phyloP scores from a whole-genome alignment of 2,113 vertebrate species.

The Peucedramus taeniatus region DNA sequence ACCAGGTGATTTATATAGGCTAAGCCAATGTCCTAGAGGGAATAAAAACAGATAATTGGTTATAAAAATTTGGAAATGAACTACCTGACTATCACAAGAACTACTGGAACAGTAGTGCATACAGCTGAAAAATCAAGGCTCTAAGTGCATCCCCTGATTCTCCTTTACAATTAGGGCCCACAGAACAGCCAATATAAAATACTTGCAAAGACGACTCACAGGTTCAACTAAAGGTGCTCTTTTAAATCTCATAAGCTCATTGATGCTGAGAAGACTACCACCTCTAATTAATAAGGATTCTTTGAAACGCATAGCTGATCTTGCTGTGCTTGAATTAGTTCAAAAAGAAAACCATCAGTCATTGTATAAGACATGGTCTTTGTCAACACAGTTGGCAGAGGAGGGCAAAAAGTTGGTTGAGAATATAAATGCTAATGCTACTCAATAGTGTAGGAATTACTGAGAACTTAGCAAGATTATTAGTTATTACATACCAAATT shows the following conservation, averaged over 20 bases:
- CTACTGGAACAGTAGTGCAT: not conserved
- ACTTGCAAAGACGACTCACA: not conserved
- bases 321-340: not conserved
- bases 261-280: not conserved
- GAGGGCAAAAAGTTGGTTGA: not conserved
- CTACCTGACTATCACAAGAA: not conserved
- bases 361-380: not conserved
- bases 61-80: not conserved
- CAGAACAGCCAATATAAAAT: not conserved
- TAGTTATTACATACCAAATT: not conserved
- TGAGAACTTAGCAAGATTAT: not conserved
- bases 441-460: not conserved
- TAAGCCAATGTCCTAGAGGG: slow-evolving; percentile 89
- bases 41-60: not conserved
- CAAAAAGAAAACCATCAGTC: not conserved
- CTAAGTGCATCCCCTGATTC: not conserved
- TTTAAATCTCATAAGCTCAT: not conserved
- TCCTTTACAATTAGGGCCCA: not conserved
- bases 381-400: not conserved
- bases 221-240: not conserved
- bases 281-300: not conserved
- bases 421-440: not conserved
- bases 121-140: not conserved
- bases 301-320: not conserved
- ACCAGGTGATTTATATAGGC: slow-evolving; percentile 92